Conservation (phyloP, 2,113 vertebrate species). For the Galeopterus variegatus region DNA sequence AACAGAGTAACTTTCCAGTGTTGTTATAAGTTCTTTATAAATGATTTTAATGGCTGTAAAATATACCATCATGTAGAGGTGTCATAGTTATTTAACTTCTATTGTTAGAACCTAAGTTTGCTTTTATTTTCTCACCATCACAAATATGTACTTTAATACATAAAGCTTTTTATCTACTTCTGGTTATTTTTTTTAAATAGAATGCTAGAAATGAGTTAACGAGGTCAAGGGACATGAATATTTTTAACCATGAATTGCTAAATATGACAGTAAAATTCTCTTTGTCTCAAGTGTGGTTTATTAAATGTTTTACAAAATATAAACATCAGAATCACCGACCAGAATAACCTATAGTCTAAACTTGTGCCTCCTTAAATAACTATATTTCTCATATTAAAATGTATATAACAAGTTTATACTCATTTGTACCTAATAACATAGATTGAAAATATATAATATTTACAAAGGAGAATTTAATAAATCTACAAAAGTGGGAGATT, state of each 20-base stretch:
- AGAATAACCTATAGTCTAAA: not conserved
- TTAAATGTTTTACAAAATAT: constrained; percentile 25
- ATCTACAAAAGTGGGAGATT: not conserved
- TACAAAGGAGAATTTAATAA: not conserved
- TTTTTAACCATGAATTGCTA: not conserved
- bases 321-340: constrained; percentile 26
- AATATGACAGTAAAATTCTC: not conserved
- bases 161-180: constrained; percentile 28
- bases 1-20: not conserved
- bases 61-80: not conserved
- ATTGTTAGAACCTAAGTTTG: not conserved
- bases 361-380: not conserved
- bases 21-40: constrained; percentile 26
- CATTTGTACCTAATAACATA: not conserved
- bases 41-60: not conserved
- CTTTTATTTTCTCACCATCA: not conserved
- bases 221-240: not conserved
- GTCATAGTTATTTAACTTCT: not conserved
- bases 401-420: not conserved
- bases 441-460: constrained; percentile 9
- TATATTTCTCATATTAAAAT: not conserved
- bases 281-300: constrained; percentile 7
- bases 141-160: not conserved
- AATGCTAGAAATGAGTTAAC: constrained; percentile 26
- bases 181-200: not conserved